Conservation (phyloP, 1,140 invertebrate genomes). For the Helicorthomorpha holstii region DNA sequence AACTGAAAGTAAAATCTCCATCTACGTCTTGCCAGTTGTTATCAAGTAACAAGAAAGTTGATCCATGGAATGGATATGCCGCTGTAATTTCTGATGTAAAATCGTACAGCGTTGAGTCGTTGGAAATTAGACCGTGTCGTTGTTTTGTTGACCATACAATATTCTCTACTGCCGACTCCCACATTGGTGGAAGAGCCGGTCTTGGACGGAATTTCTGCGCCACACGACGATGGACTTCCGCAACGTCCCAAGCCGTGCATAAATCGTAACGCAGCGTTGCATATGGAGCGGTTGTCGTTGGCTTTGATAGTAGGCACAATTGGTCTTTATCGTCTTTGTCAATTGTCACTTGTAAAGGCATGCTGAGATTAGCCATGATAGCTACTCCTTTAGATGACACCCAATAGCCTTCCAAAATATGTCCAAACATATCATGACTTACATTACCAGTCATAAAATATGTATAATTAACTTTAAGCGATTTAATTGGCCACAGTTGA, state of each 20-base stretch:
- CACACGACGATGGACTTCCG: conserved; percentile 48
- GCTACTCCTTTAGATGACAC: conserved; percentile 67
- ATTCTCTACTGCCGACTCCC: conserved; percentile 27
- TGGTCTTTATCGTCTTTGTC: conserved; percentile 41
- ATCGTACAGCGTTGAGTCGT: neutral
- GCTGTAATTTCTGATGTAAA: neutral
- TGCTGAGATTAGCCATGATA: conserved; percentile 52
- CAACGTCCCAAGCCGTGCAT: conserved; percentile 61
- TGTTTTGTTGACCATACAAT: conserved; percentile 60
- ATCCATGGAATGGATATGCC: conserved; percentile 13
- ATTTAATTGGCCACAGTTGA: conserved; percentile 59
- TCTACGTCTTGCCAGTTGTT: conserved; percentile 32
- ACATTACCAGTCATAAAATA: conserved; percentile 63
- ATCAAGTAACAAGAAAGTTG: conserved; percentile 33
- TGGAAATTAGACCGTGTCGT: conserved; percentile 35
- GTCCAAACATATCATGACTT: conserved; percentile 48
- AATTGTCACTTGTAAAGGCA: conserved; percentile 48
- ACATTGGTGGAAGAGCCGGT: conserved; percentile 9
- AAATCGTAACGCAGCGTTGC: conserved; percentile 67
- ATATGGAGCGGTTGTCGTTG: conserved; percentile 39
- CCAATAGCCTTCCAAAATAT: conserved; percentile 61
- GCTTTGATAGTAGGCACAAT: conserved; percentile 56
- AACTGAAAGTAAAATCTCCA: conserved; percentile 31
- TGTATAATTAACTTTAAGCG: conserved; percentile 45
- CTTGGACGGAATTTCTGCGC: conserved; percentile 34